Conservation (phyloP, 2,797 vertebrate genomes). For the Pampus argenteus region DNA sequence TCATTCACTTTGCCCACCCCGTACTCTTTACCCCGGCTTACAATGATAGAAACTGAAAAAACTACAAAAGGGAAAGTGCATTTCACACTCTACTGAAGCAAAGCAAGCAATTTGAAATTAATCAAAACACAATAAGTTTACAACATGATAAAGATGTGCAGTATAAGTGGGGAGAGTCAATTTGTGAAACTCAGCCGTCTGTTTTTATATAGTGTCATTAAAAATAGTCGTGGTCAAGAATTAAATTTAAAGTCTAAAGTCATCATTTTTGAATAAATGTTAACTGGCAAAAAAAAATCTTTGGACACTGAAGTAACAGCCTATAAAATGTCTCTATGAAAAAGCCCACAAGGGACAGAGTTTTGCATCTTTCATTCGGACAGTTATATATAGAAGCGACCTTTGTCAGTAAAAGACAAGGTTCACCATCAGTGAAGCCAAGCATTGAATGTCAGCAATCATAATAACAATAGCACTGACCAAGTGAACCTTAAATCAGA, state of each 20-base stretch:
- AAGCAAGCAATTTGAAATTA: conserved; percentile 87
- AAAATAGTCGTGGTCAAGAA: conserved; percentile 36
- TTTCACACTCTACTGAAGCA: conserved; percentile 89
- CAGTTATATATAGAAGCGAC: conserved; percentile 54
- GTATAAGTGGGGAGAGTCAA: conserved; percentile 51
- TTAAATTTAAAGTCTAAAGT: conserved; percentile 22
- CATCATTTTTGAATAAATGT: conserved; percentile 20
- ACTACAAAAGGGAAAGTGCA: conserved; percentile 85
- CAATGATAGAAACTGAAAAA: conserved; percentile 86
- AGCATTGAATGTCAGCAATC: conserved; percentile 57
- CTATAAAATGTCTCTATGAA: neutral
- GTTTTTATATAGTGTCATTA: conserved; percentile 47
- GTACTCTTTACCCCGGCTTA: conserved; percentile 47
- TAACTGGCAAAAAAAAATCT: conserved; percentile 31
- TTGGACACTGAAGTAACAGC: conserved; percentile 13
- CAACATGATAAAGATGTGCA: conserved; percentile 82
- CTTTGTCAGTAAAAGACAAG: conserved; percentile 53
- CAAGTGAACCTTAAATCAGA: conserved; percentile 53
- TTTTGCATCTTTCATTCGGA: conserved; percentile 38
- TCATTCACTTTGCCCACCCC: conserved; percentile 67
- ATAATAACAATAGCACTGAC: conserved; percentile 60
- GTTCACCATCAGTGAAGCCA: conserved; percentile 39
- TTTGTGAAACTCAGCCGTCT: conserved; percentile 63
- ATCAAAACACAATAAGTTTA: conserved; percentile 88
- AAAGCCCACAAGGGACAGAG: conserved; percentile 10